Evolutionary conservation across 2,113 vertebrate genomes (phyloP), one percentile per base, ranked within the genome.

Genomic region (Myrmecophaga tridactyla): DNA sequence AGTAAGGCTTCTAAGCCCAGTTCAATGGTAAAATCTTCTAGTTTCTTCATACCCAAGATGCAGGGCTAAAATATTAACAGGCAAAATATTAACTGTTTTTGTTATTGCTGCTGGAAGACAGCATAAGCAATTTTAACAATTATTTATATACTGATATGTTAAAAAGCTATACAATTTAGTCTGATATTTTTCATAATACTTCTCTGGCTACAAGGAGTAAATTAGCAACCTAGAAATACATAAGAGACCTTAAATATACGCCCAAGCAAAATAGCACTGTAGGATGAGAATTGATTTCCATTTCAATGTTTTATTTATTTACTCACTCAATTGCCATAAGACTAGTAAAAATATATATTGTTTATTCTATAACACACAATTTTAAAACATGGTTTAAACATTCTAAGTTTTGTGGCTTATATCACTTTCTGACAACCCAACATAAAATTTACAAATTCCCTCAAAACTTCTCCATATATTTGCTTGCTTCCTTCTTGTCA

Each of bases 301-400:
- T 46, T 93, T 89, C 29, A 65, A 70, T 60, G 15, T 86, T 48
- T 89, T 90, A 65, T 39, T 93, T 92, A 89, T 62, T 82, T 91
- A 87, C 12, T 27, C 41, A 81, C n/a, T 81, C 56, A 77, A 82
- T 2, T 92, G 31, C 46, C 86, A 43, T 2, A 83, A 93, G 48
- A 92, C n/a, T 41, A 8, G 7, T 56, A 89, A 69, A 84, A 93
- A 96, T 51, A 72, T 84, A 53, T 41, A 77, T 29, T 76, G 4
- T 21, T 56, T 67, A 62, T 58, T 89, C n/a, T 65, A 36, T 58
- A 88, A 89, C 13, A 90, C 1, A 53, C 4, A 92, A 85, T 69
- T 92, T 86, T 29, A 80, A 96, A 80, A 65, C 10, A 58, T 23
- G 34, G 31, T 25, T 89, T 90, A 78, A 89, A 75, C 43, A 85